phyloP scores from a whole-genome alignment of 1,140 invertebrate species.

The Piezodorus guildinii region DNA sequence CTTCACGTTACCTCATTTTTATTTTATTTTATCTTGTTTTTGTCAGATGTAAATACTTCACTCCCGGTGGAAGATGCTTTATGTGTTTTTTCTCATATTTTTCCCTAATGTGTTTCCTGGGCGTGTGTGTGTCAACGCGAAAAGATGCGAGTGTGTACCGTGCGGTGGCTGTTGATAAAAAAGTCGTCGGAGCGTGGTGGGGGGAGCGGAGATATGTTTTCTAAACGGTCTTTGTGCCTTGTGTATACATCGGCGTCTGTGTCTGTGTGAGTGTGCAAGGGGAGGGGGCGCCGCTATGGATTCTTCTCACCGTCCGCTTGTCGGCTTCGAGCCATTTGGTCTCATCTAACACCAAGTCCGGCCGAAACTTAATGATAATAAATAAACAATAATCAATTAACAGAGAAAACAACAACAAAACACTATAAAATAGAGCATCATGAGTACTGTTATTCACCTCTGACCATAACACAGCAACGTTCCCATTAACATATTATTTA shows the following conservation, averaged over 20 bases:
- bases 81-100: neutral
- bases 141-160: neutral
- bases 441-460: too few relatives aligned
- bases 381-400: too few relatives aligned
- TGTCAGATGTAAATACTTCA: conserved; percentile 1
- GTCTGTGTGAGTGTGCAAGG: neutral
- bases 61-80: conserved; percentile 9
- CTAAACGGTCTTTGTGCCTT: conserved; percentile 20
- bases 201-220: conserved; percentile 19
- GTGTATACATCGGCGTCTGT: conserved; percentile 18
- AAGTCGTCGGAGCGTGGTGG: neutral
- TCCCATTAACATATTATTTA: too few relatives aligned
- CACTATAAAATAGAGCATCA: too few relatives aligned
- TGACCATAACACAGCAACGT: too few relatives aligned
- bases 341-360: too few relatives aligned
- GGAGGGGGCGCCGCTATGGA: conserved; percentile 17
- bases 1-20: conserved; percentile 15
- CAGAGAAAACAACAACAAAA: too few relatives aligned
- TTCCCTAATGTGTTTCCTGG: neutral
- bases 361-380: too few relatives aligned
- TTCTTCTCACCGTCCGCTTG: too few relatives aligned
- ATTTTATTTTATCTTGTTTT: too few relatives aligned
- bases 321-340: too few relatives aligned
- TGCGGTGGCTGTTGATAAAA: neutral
- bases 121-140: neutral